Evolutionary conservation across 2,888 invertebrate genomes (phyloP), one percentile per base, ranked within the genome.

Genomic region (Itoplectis maculator): DNA sequence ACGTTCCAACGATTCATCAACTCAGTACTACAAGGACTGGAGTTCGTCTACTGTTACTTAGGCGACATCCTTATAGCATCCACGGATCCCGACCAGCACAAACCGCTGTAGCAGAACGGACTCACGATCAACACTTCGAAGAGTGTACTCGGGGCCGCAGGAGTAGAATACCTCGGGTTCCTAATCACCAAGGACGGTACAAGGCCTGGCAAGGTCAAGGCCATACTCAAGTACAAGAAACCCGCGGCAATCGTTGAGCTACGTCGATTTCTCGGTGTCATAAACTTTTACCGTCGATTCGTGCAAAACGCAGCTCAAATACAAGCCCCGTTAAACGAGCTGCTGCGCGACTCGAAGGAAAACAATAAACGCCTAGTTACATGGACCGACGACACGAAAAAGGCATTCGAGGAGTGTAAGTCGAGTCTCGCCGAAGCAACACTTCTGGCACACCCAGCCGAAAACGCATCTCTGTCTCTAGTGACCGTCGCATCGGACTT

Each of bases 1-100:
- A 85, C 86, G 0, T 82, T 82, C 11, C 82, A 82, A 5, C 69
- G 69, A 0, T 37, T 80, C 1, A 80, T 80, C 69, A 63, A 80
- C 56, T 15, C 29, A 1, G 65, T 56, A 1, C 49, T 80, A 0
- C 61, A 65, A 13, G 80, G 65, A 0, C 9, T 80, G 1, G 45
- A 45, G 0, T 65, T 75, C 6, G 47, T 63, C 3, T 47, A 63
- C 15, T 65, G 54, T 5, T 80, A 75, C 15, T 70, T 80, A 15
- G 80, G 75, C 40, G 75, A 75, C 13, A 54, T 80, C 11, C 13
- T 80, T 0, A 29, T 80, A 2, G 80, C 75, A 0, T 80, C 70
- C 0, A 18, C 0, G 0, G 63, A 74, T 11, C 74, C 74, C 20
- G 74, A 75, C 11, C 1, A 20, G 29, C 29, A 29, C 29, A 29